Percentiles rank a stretch among this genome's conserved stretches.
Evolutionary conservation across 2,113 vertebrate species (phyloP).

Genomic region (Proterorhinus semilunaris): DNA sequence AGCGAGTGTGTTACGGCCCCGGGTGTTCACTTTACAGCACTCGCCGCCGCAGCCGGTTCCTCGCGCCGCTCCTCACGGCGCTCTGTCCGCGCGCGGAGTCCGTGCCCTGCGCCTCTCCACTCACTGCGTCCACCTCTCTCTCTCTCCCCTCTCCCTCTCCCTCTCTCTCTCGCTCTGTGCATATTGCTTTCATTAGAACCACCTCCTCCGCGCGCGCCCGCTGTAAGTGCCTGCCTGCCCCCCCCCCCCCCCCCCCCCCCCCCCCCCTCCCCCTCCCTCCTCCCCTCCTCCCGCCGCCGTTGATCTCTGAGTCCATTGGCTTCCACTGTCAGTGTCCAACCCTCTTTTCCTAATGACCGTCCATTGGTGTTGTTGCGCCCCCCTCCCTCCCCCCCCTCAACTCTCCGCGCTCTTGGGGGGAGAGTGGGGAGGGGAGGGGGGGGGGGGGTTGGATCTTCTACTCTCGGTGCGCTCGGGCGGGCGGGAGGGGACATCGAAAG

Average conservation of each 20-base stretch:
- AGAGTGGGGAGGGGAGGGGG: not conserved
- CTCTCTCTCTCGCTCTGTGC: constrained; percentile 57
- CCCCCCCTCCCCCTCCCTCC: constrained; percentile 56
- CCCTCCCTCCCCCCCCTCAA: constrained; percentile 82
- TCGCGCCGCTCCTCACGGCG: constrained; percentile 60
- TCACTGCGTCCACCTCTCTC: constrained; percentile 46
- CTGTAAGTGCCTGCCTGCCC: constrained; percentile 67
- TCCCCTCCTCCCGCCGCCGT: constrained; percentile 62
- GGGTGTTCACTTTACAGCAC: too few species aligned
- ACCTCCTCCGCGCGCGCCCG: constrained; percentile 58
- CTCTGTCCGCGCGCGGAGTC: constrained; percentile 78
- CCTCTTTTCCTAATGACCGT: constrained; percentile 88
- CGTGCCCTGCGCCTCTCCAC: constrained; percentile 72
- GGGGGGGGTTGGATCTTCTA: constrained; percentile 77
- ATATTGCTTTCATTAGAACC: constrained; percentile 76
- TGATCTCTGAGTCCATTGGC: constrained; percentile 86
- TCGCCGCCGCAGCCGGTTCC: not conserved
- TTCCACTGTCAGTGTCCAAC: constrained; percentile 90
- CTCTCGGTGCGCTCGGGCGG: not conserved
- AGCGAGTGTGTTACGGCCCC: too few species aligned
- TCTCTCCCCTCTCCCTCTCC: constrained; percentile 18
- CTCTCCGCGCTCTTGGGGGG: constrained; percentile 67
- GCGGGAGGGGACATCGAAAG: not conserved
- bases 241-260: constrained; percentile 36
- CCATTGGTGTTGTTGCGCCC: constrained; percentile 93